phyloP scores from a whole-genome alignment of 1,140 invertebrate genomes.

The Tetranychus cinnabarinus region DNA sequence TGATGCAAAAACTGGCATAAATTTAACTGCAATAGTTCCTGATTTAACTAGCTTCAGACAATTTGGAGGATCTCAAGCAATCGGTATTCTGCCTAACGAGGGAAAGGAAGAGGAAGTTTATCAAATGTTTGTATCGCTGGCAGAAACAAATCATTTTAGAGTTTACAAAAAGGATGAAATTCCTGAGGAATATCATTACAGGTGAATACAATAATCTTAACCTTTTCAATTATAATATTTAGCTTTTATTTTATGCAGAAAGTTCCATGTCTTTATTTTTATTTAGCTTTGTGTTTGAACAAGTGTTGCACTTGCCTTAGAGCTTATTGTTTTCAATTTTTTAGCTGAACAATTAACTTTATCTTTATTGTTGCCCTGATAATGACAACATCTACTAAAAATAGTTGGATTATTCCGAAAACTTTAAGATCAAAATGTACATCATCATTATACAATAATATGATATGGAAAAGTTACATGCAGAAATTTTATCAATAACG shows the following conservation, averaged over 20 bases:
- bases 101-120: not conserved
- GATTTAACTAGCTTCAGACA: conserved; percentile 10
- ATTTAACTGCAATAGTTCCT: conserved; percentile 6
- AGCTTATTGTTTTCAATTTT: not conserved
- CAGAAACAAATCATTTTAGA: not conserved
- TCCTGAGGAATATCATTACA: conserved; percentile 19
- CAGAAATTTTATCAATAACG: not conserved
- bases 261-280: no score
- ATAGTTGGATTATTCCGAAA: no score
- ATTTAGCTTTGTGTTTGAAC: no score
- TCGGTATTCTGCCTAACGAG: not conserved
- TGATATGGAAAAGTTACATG: not conserved
- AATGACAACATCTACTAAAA: not conserved
- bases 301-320: not conserved
- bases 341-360: not conserved
- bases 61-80: conserved; percentile 10
- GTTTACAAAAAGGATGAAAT: conserved; percentile 20
- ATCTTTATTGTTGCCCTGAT: not conserved
- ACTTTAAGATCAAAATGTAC: no score
- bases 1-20: conserved; percentile 12
- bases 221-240: no score
- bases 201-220: conserved; percentile 5
- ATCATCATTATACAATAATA: not conserved
- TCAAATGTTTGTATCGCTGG: not conserved
- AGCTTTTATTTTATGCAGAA: no score